Evolutionary conservation across 2,113 vertebrate genomes (phyloP), one percentile per base, ranked within the genome.

Genomic region (Paradoxurus hermaphroditus): DNA sequence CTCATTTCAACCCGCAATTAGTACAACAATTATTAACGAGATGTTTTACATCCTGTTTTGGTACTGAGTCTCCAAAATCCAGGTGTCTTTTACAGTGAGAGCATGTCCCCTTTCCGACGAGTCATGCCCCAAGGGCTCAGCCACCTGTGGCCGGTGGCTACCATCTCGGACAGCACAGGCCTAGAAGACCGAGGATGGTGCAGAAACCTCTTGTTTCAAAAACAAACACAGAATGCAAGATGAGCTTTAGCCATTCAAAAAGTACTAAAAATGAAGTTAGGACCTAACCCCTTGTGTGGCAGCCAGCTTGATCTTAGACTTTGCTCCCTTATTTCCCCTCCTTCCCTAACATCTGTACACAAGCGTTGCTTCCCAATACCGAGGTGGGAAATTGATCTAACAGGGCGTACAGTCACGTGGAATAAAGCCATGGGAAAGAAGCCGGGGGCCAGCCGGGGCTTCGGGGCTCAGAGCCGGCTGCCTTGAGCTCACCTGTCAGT

Each of bases 391-490:
- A 62, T 34, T 56, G 49, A 67, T 94, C 62, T 78, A 72, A 21
- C 70, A 86, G 21, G 5, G 63, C 94, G 94, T 96, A 78, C 41
- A 77, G 36, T 77, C 36, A 68, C 0, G 1, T 92, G 90, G 88
- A 95, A 81, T 90, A 86, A 97, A 97, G 90, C 95, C 96, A 83
- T 96, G 41, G 36, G 87, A 95, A 98, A 98, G 92, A 93, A 82
- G 82, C 34, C 18, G 14, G 95, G 98, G 89, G 87, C 51, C 79
- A 63, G 4, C 91, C 0, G 25, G 68, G 91, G 86, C 72, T 94
- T 83, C 27, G 1, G 51, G 51, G 41, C 89, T 93, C 88, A 90
- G 92, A 94, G 82, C 62, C 87, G 91, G 63, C 62, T 87, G 92
- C 73, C 78, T 49, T 29, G 56, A 19, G 1, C 86, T 44, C 29